These are phyloP conservation scores for Schizothorax lantsangensis DNA, from an alignment of 2,797 vertebrate species.

Conservation along the genomic window DNA sequence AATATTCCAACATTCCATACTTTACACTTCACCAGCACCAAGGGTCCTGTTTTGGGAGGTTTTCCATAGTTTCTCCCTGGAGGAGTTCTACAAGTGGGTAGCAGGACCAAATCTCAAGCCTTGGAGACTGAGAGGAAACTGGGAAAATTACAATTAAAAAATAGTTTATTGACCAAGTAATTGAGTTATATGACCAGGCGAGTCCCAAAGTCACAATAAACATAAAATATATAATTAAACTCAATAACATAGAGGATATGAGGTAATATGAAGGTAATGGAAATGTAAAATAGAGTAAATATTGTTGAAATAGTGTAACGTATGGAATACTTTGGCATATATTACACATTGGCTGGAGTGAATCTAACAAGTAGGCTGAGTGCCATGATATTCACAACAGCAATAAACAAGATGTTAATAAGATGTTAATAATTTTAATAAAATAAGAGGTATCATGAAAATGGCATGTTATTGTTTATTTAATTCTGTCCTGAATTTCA, in stretches of 20 bases:
- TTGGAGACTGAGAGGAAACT: not conserved
- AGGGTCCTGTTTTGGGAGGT: slow-evolving; percentile 13
- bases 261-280: slow-evolving; percentile 3
- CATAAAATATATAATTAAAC: not conserved
- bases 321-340: not conserved
- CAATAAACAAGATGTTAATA: not conserved
- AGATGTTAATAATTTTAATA: no score
- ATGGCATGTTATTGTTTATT: no score
- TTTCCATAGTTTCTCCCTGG: slow-evolving; percentile 21
- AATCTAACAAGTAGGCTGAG: not conserved
- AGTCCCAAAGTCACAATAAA: not conserved
- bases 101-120: not conserved
- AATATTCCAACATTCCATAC: slow-evolving; percentile 50
- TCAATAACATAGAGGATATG: slow-evolving; percentile 17
- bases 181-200: not conserved
- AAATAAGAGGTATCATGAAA: no score
- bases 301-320: not conserved
- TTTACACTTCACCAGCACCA: slow-evolving; percentile 39
- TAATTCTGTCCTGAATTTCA: no score
- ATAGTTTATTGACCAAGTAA: not conserved
- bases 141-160: not conserved
- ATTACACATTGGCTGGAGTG: not conserved
- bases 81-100: not conserved
- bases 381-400: not conserved
- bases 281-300: not conserved